Evolutionary conservation across 1,140 invertebrate genomes (phyloP), one percentile per base, ranked within the genome.

Genomic region (Atta texana): DNA sequence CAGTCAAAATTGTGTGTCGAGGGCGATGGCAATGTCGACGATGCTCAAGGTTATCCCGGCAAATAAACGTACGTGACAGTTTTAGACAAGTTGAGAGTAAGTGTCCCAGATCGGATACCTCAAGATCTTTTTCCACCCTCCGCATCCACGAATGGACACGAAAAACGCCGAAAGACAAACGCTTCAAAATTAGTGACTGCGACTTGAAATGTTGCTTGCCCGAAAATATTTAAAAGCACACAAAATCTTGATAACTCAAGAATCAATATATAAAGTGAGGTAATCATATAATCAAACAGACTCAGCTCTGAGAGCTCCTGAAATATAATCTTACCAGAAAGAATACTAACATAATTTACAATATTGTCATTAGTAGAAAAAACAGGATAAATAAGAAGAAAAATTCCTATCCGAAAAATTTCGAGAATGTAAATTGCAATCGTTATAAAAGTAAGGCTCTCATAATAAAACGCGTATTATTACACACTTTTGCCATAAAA

Each of bases 1-100:
- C 44, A 68, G 68, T 87, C 88, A 57, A 89, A 89, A 86, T 59
- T 81, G 28, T 55, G 63, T 51, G 61, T 44, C 51, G 21, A 21
- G 39, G 59, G 7, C 39, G 18, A 53, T 34, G 59, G 7, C 39
- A 12, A 53, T 34, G 53, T 18, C 53, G 51, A 63, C 21, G 61
- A 68, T 3, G 63, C 18, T 10, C 88, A 89, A 89, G 87, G 74
- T 66, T 68, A 3, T 3, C 0, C 12, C 57, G 39, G 16, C 12
- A 59, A 69, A 53, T 24, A 69, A 55, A 63, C 55, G 61, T 44
- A 61, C 59, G 85, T 55, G 31, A 49, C 53, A 28, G 55, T 84
- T 57, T 77, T 51, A 61, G 49, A 63, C 61, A 72, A 76, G 53
- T 87, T 31, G 28, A 87, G 28, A 21, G 55, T 51, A 57, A 24